phyloP scores from a whole-genome alignment of 2,888 invertebrate genomes.

The Monochamus alternatus region DNA sequence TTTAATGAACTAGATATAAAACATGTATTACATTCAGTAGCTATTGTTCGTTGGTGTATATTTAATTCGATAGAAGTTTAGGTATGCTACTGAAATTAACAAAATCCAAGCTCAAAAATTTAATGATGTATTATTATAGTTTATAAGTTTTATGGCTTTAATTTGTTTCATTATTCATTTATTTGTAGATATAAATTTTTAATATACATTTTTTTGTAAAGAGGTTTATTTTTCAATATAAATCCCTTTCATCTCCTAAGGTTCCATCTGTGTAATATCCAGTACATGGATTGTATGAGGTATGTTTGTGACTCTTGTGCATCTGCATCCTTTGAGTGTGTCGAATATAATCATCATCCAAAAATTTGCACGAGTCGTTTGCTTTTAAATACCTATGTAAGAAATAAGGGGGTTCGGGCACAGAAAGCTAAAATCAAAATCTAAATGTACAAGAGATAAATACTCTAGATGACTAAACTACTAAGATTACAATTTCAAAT shows the following conservation, averaged over 20 bases:
- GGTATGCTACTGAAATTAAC: constrained; percentile 60
- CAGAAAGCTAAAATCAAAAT: constrained; percentile 57
- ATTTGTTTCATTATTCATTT: constrained; percentile 56
- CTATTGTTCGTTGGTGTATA: constrained; percentile 59
- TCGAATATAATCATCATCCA: constrained; percentile 59
- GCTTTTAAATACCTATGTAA: constrained; percentile 58
- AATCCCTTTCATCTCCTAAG: constrained; percentile 15
- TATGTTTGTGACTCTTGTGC: constrained; percentile 50
- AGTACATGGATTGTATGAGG: constrained; percentile 59
- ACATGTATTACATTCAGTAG: constrained; percentile 60
- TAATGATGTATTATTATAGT: constrained; percentile 46
- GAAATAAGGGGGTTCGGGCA: constrained; percentile 59
- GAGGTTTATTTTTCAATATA: background rate
- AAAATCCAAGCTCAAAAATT: constrained; percentile 60
- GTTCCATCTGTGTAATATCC: constrained; percentile 59
- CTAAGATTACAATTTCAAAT: too few species aligned
- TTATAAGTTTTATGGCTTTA: constrained; percentile 60
- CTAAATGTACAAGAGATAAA: background rate
- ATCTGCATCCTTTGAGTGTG: constrained; percentile 55
- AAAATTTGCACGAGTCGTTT: constrained; percentile 57
- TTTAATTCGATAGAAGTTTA: constrained; percentile 59
- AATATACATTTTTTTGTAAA: constrained; percentile 60
- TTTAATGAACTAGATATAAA: constrained; percentile 49
- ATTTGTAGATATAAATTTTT: constrained; percentile 59
- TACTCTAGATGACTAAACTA: too few species aligned